A percentile compares a stretch with the other conserved stretches of the same genome.
These are phyloP conservation scores for Nephrotoma flavescens DNA, from an alignment of 2,888 invertebrate genomes.

Conservation along the genomic window DNA sequence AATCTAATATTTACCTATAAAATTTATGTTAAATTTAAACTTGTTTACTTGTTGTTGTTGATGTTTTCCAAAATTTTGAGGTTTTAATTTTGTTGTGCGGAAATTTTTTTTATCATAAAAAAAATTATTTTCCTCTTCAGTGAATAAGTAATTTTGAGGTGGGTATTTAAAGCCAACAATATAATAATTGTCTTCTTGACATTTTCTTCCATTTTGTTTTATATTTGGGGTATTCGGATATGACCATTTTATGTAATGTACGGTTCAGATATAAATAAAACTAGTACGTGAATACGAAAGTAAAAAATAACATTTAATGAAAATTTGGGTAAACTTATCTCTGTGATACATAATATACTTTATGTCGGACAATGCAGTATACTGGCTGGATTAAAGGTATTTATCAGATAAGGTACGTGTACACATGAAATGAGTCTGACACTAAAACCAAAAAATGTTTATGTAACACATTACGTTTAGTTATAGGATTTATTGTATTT, in stretches of 20 bases:
- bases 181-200: background rate
- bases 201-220: background rate
- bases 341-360: background rate
- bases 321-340: background rate
- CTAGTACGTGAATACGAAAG: background rate
- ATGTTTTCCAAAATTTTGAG: background rate
- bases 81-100: background rate
- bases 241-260: background rate
- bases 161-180: background rate
- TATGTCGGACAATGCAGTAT: background rate
- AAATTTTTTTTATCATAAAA: background rate
- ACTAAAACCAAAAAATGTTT: background rate
- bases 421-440: background rate
- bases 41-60: background rate
- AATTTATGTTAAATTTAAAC: background rate
- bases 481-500: background rate
- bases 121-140: background rate
- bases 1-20: background rate
- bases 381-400: background rate
- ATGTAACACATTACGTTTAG: background rate
- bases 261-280: background rate
- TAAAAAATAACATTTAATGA: background rate
- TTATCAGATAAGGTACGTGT: background rate
- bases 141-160: background rate
- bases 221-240: background rate